Base-by-base conservation (phyloP, 2,888 invertebrate genomes). In the Drosophila antonietae region DNA sequence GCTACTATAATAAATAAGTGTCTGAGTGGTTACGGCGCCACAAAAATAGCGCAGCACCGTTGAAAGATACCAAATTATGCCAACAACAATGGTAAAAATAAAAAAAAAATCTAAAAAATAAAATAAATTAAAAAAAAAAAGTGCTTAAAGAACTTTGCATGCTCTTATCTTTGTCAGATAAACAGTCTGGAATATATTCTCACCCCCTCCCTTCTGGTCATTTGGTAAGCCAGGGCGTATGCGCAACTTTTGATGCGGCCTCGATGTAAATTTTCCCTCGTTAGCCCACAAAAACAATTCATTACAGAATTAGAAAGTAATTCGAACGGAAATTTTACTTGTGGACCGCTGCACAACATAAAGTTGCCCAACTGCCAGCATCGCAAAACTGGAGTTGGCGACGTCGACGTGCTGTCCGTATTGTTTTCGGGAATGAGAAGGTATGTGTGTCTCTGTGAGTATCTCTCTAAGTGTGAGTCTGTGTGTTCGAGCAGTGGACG, bases 221-320 rank as follows among this genome's bases (percentile, higher is more conserved):
- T 20, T 57, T 31, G 52, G 64, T 55, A 70, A 68, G 68, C 68
- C 44, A 12, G 79, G 49, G 76, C 88, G 85, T 84, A 84, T 88
- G 74, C 72, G 75, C 78, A 85, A 85, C 83, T 85, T 85, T 80
- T 85, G 83, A 83, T 85, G 80, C 77, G 68, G 83, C 67, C 80
- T 75, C 79, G 68, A 77, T 75, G 88, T 76, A 82, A 82, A 89
- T 83, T 88, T 76, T 63, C 64, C 52, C 75, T 80, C 71, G 80
- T 85, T 86, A 80, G 90, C 75, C 64, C 68, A 60, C 83, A 86
- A 89, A 89, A 86, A 90, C 86, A 86, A 86, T 86, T 86, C 86
- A 89, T 86, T 86, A 89, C 75, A 83, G 90, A 81, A 86, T 86
- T 86, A 86, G 90, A 85, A 89, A 86, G 86, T 89, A 89, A 88